Evolutionary conservation across 2,113 vertebrate genomes (phyloP), one percentile per base, ranked within the genome.

Genomic region (Struthidea cinerea): DNA sequence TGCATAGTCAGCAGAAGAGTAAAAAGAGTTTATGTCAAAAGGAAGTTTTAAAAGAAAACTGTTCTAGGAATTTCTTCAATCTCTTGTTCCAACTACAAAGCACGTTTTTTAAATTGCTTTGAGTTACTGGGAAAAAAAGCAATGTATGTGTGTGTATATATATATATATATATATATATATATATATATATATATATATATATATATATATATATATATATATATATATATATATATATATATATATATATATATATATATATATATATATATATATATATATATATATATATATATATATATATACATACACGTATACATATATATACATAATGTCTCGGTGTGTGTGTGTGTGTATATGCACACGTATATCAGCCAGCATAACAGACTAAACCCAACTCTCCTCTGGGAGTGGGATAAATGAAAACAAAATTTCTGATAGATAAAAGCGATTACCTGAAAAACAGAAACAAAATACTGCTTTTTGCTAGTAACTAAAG

Each of bases 341-440:
- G 16, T 37, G 15, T 1, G 41, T 3, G 4, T 22, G 7, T 33
- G 3, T 44, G 11, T 6, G 2, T 26, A 3, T 28, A 7, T 13
- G 8, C 26, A 44, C 6, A n/a, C 37, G 5, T 23, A 21, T 60
- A 24, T 59, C 7, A 59, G 32, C 10, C 3, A 60, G 30, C 21
- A 27, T 59, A 50, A 61, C 21, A 78, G 26, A 67, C 21, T 70
- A 59, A 89, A 82, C 5, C 16, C 28, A 70, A 8, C 8, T 61
- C 4, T 91, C 19, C 13, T 84, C 42, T 82, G 33, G 18, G 13
- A 82, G 37, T 23, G 10, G 10, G 30, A 46, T 33, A n/a, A 78
- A 23, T 28, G 10, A 50, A 80, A 90, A 49, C 18, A 56, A 56
- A 52, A 12, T 64, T 82, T 32, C 3, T 68, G n/a, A 55, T 5